Conservation (phyloP, 92 coral and sea anemone species). For the Epizoanthus rinbou region DNA sequence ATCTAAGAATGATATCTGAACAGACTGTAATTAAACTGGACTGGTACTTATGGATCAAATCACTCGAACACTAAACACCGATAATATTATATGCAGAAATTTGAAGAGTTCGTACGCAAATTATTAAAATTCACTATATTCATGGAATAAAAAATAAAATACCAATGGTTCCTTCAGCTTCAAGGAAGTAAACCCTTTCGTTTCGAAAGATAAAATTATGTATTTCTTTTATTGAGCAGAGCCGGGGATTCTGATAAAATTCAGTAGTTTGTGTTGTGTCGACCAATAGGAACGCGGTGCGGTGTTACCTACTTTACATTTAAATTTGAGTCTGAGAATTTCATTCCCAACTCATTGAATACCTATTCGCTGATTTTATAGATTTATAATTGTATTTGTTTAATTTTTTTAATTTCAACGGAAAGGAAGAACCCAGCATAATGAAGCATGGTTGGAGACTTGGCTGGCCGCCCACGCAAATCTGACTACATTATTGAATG, state of each 20-base stretch:
- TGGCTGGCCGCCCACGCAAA: too few relatives aligned
- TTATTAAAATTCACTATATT: too few relatives aligned
- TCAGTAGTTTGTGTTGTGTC: background rate
- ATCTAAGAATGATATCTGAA: background rate
- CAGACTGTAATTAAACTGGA: background rate
- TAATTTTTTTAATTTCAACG: slow-evolving; percentile 2
- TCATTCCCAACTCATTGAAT: slow-evolving; percentile 1
- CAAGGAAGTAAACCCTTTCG: too few relatives aligned
- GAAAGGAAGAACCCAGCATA: background rate
- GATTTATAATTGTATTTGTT: slow-evolving; percentile 17
- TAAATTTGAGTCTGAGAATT: background rate
- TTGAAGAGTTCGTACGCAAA: background rate
- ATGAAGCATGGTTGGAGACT: background rate
- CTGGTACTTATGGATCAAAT: background rate
- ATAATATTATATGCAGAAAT: background rate
- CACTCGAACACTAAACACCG: background rate
- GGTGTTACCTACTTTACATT: background rate
- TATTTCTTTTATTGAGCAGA: too few relatives aligned
- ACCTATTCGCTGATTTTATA: slow-evolving; percentile 5
- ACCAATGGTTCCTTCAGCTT: too few relatives aligned
- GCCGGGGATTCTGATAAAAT: too few relatives aligned
- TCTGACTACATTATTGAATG: too few relatives aligned
- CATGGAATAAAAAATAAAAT: too few relatives aligned
- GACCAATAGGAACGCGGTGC: background rate
- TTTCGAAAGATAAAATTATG: too few relatives aligned